phyloP scores from a whole-genome alignment of 2,113 vertebrate species.

The Scartelaos histophorus region DNA sequence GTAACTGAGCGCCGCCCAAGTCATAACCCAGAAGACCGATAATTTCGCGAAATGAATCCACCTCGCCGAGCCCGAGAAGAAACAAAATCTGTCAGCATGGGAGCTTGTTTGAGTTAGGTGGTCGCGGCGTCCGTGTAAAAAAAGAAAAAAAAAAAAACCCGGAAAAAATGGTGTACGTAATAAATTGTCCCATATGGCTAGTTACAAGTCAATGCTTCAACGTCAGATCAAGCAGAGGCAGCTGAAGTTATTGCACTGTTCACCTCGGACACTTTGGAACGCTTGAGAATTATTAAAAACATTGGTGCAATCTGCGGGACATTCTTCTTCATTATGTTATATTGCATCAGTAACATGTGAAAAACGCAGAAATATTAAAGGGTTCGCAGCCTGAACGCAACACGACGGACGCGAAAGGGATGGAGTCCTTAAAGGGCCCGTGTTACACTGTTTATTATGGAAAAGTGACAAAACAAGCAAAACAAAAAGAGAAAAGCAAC shows the following conservation, averaged over 20 bases:
- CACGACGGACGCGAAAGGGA: neutral
- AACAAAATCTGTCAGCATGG: constrained; percentile 24
- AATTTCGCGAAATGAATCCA: constrained; percentile 48
- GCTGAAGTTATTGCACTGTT: constrained; percentile 9
- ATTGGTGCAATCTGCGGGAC: neutral
- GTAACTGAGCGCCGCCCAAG: too few species aligned
- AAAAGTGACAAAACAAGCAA: too few species aligned
- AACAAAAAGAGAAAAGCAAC: too few species aligned
- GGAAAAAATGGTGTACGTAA: neutral
- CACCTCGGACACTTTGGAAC: constrained; percentile 2
- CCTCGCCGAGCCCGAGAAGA: constrained; percentile 12
- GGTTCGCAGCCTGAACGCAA: neutral
- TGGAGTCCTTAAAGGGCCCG: too few species aligned
- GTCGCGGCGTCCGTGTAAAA: neutral
- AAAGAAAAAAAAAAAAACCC: neutral
- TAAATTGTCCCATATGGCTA: constrained; percentile 9
- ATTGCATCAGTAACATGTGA: neutral
- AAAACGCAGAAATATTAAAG: neutral
- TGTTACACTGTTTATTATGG: too few species aligned
- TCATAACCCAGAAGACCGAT: constrained; percentile 14
- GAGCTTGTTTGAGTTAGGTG: constrained; percentile 24
- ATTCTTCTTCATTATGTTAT: constrained; percentile 7
- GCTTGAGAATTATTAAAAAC: constrained; percentile 5
- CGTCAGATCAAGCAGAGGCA: constrained; percentile 8
- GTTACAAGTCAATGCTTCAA: constrained; percentile 8